Conservation (phyloP, 2,888 invertebrate genomes). For the Mesorhabditis spiculigera region DNA sequence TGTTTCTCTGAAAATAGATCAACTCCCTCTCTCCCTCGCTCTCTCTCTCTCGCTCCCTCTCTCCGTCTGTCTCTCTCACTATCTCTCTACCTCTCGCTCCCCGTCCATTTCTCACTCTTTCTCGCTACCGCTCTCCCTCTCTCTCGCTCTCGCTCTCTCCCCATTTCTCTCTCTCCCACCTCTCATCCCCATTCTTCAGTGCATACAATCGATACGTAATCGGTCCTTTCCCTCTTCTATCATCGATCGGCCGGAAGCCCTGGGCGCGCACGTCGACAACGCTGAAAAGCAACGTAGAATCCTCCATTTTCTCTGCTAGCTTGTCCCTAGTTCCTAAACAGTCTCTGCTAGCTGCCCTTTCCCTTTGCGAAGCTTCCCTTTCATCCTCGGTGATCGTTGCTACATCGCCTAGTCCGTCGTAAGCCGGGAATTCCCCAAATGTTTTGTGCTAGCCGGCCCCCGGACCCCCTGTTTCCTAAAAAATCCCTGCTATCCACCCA, state of each 20-base stretch:
- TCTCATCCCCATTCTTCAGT: neutral
- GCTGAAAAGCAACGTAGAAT: slow-evolving; percentile 63
- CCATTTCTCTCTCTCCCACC: neutral
- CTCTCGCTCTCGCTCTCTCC: neutral
- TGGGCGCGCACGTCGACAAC: slow-evolving; percentile 94
- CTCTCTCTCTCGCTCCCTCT: neutral
- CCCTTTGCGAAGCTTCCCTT: too few species aligned
- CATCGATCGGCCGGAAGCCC: slow-evolving; percentile 69
- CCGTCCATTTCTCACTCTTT: slow-evolving; percentile 14
- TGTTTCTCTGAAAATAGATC: slow-evolving; percentile 21
- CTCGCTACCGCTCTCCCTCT: slow-evolving; percentile 8
- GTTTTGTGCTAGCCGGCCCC: too few species aligned
- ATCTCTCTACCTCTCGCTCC: neutral
- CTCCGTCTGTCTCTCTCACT: neutral
- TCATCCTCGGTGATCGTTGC: too few species aligned
- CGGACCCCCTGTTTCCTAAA: too few species aligned
- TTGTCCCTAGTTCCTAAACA: too few species aligned
- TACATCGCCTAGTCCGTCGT: too few species aligned
- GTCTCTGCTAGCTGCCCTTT: too few species aligned
- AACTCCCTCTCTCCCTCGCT: neutral
- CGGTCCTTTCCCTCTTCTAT: slow-evolving; percentile 34
- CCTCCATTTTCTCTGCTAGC: too few species aligned
- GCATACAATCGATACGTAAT: slow-evolving; percentile 24
- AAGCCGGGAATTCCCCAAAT: too few species aligned
- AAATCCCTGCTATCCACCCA: too few species aligned